phyloP scores from a whole-genome alignment of 2,888 invertebrate genomes.

The Lasiommata megera region DNA sequence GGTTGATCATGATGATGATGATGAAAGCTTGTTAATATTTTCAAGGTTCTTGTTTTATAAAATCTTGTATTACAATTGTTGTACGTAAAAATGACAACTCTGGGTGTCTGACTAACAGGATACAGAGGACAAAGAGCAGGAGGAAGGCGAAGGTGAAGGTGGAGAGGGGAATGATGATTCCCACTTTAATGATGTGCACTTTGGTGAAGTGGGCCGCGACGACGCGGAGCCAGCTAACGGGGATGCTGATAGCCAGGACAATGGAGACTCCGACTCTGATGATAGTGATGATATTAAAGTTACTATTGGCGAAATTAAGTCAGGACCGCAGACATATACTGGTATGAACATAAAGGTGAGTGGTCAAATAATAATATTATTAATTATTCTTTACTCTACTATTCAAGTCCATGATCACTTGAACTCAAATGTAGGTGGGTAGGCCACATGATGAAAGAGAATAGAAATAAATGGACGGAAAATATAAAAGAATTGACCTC shows the following conservation, averaged over 20 bases:
- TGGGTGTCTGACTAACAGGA: slow-evolving; percentile 48
- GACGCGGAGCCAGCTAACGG: slow-evolving; percentile 60
- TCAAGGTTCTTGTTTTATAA: too few relatives aligned
- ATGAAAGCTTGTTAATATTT: too few relatives aligned
- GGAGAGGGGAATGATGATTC: slow-evolving; percentile 74
- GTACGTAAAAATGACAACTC: too few relatives aligned
- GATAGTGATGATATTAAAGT: slow-evolving; percentile 94
- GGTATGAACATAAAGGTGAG: slow-evolving; percentile 86
- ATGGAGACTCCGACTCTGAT: slow-evolving; percentile 84
- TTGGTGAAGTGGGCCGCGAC: slow-evolving; percentile 67
- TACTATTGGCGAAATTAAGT: slow-evolving; percentile 94
- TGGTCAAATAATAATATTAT: too few relatives aligned
- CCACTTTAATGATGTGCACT: slow-evolving; percentile 74
- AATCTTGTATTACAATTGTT: too few relatives aligned
- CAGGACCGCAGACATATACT: slow-evolving; percentile 86
- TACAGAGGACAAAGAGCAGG: slow-evolving; percentile 70
- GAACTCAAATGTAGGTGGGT: too few relatives aligned
- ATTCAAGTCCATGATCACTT: too few relatives aligned
- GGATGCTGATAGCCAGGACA: slow-evolving; percentile 74
- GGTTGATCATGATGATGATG: too few relatives aligned
- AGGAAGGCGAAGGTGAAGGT: slow-evolving; percentile 68
- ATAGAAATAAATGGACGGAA: too few relatives aligned
- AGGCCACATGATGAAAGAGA: too few relatives aligned
- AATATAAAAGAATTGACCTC: too few relatives aligned
- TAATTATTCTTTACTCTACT: too few relatives aligned